Base-by-base conservation (phyloP, 37 sponge, comb jelly and placozoan genomes). In the Tethya wilhelma region DNA sequence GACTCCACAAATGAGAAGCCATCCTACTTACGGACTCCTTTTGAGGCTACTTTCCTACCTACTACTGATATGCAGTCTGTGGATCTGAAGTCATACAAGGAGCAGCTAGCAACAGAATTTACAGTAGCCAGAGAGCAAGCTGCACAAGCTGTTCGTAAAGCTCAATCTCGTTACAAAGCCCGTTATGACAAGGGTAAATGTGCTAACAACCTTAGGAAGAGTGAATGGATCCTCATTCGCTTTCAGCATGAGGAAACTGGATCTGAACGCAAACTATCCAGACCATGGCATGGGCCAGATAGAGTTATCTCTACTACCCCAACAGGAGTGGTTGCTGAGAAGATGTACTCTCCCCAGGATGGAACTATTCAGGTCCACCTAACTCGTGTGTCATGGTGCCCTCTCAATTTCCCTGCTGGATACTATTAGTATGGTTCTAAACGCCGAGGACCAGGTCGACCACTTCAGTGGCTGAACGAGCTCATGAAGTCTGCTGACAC, bases 391-490 rank as follows among this genome's bases (percentile, higher is more conserved):
- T 37, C 32, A 3, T 0, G 9, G n/a, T 82, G 83, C 31, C 83
- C 89, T 5, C 32, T 6, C 12, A 53, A 26, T 2, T 70, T 88
- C 26, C 89, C 89, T 4, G 11, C 73, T 0, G 79, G 89, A 1
- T 69, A 30, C 67, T 53, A 31, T n/a, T 87, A 77, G 71, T 87
- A 88, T 69, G 83, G 83, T 12, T 30, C 42, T 0, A 64, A 64
- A 11, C 53, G 76, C n/a, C 37, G 6, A 0, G 41, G 66, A 2
- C 72, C 59, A 26, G 75, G 81, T 0, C 17, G 63, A 5, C 55
- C 57, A 6, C 82, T 70, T 20, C 64, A 29, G 39, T 87, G 88
- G 88, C 36, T 87, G n/a, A 34, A 85, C n/a, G n/a, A n/a, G n/a
- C n/a, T n/a, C n/a, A n/a, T n/a, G n/a, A n/a, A n/a, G n/a, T n/a